These are phyloP conservation scores for Amiota minor DNA, from an alignment of 2,888 invertebrate species.

Conservation along the genomic window DNA sequence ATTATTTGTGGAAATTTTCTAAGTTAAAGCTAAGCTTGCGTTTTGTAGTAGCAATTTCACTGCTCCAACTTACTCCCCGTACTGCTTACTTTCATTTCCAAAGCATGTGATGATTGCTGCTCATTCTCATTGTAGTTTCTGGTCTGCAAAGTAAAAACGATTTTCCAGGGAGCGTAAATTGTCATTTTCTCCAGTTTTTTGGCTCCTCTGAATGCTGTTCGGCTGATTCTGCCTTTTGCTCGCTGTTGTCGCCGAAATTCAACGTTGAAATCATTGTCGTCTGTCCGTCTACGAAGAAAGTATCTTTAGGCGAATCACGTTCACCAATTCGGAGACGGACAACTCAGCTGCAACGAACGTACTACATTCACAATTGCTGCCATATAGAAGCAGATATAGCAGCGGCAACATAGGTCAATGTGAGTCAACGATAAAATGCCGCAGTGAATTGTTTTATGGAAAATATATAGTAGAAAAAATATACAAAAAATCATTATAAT, in stretches of 20 bases:
- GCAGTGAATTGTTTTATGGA: slow-evolving; percentile 14
- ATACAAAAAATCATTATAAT: background rate
- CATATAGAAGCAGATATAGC: background rate
- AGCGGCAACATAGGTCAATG: background rate
- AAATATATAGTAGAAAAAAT: background rate
- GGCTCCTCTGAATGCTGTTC: slow-evolving; percentile 14
- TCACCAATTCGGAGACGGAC: slow-evolving; percentile 46
- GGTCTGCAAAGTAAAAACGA: background rate
- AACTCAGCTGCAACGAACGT: slow-evolving; percentile 19
- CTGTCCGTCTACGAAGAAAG: slow-evolving; percentile 31
- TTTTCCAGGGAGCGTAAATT: slow-evolving; percentile 8
- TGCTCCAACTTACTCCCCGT: background rate
- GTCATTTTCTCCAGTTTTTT: background rate
- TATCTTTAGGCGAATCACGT: slow-evolving; percentile 51
- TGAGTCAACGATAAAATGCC: slow-evolving; percentile 13
- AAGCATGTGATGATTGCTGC: background rate
- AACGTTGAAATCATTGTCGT: background rate
- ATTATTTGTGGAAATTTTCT: background rate
- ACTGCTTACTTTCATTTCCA: slow-evolving; percentile 1
- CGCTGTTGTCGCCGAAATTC: slow-evolving; percentile 10
- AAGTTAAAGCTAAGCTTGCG: background rate
- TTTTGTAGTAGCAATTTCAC: background rate
- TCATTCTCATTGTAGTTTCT: background rate
- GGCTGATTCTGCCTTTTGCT: background rate
- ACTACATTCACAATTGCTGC: too few relatives aligned